Evolutionary conservation across 2,797 vertebrate genomes (phyloP).

Genomic region (Coccyzus lansbergi): DNA sequence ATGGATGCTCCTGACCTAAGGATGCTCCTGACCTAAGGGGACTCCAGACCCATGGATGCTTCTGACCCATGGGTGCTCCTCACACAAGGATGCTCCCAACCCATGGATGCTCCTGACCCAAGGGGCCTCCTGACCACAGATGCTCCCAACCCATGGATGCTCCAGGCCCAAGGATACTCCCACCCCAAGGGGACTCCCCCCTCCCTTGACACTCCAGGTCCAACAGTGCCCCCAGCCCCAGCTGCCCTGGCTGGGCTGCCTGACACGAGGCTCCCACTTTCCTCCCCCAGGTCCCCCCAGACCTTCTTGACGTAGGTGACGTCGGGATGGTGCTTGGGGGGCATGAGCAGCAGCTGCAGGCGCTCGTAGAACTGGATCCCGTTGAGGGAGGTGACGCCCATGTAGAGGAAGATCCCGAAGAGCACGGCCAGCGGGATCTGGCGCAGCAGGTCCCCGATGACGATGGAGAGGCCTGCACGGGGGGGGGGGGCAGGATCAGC

Average conservation of each 20-base stretch:
- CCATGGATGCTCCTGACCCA: too few species aligned
- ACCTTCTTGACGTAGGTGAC: constrained; percentile 94
- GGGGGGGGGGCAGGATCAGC: not conserved
- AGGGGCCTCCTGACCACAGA: too few species aligned
- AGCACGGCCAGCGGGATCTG: constrained; percentile 93
- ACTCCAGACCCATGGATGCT: too few species aligned
- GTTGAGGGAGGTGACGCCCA: constrained; percentile 95
- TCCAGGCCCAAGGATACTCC: too few species aligned
- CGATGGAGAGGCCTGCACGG: constrained; percentile 82
- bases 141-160: too few species aligned
- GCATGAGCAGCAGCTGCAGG: constrained; percentile 93
- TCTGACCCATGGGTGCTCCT: too few species aligned
- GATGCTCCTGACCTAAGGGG: too few species aligned
- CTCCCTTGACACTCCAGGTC: too few species aligned
- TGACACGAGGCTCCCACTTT: not conserved
- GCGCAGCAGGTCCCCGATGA: constrained; percentile 90
- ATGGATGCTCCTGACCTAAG: too few species aligned
- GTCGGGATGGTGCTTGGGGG: constrained; percentile 95
- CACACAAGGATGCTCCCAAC: too few species aligned
- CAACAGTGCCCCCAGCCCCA: not conserved
- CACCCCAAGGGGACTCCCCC: too few species aligned
- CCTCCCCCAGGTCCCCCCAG: not conserved
- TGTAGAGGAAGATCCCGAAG: constrained; percentile 97
- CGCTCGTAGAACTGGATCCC: constrained; percentile 95
- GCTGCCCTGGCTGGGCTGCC: not conserved